Conservation (phyloP, 2,888 invertebrate species). For the Biston stratarius region DNA sequence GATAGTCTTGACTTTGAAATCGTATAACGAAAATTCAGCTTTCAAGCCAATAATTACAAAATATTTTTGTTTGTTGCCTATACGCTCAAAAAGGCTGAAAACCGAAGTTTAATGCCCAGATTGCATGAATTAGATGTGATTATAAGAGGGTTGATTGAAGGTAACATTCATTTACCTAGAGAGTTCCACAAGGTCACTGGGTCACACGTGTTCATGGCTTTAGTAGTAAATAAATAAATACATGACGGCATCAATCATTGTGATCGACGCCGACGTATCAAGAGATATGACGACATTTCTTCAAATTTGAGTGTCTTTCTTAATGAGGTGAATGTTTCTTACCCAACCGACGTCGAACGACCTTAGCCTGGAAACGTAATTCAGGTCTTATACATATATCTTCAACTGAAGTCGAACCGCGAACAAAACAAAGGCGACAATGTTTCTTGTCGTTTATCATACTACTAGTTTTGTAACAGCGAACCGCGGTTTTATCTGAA, state of each 20-base stretch:
- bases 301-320: not conserved
- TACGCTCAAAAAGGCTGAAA: too few species aligned
- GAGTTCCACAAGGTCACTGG: not conserved
- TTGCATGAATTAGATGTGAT: too few species aligned
- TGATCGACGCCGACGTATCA: constrained; percentile 4
- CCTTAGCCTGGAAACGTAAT: constrained; percentile 14
- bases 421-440: not conserved
- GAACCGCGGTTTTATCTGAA: too few species aligned
- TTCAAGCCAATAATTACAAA: too few species aligned
- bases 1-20: too few species aligned
- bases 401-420: constrained; percentile 1
- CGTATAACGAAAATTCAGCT: too few species aligned
- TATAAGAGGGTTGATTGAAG: too few species aligned
- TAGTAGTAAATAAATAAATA: constrained; percentile 2
- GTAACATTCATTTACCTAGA: too few species aligned
- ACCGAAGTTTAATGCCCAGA: too few species aligned
- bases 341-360: constrained; percentile 3
- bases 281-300: not conserved
- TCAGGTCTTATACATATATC: constrained; percentile 13
- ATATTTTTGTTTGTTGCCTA: too few species aligned
- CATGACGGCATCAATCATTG: not conserved
- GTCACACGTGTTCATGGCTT: not conserved
- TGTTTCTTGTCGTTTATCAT: not conserved
- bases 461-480: too few species aligned
- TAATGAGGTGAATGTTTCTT: constrained; percentile 7